A percentile compares a stretch with the other conserved stretches of the same genome.
Evolutionary conservation across 2,797 vertebrate genomes (phyloP).

Genomic region (Centroberyx gerrardi): DNA sequence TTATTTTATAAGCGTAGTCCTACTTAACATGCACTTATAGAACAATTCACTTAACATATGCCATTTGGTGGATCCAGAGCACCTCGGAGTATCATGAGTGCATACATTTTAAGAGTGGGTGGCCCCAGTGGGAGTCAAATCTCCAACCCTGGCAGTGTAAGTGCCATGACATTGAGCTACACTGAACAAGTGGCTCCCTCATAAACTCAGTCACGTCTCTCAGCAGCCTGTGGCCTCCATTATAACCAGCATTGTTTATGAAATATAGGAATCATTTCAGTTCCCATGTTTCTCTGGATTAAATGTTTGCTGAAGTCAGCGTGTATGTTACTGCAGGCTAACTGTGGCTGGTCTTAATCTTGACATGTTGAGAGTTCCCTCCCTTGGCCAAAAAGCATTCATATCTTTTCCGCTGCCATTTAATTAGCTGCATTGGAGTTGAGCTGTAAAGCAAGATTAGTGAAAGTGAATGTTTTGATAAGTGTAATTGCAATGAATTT

Average conservation of each 20-base stretch:
- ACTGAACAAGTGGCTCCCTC: not conserved
- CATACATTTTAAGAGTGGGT: not conserved
- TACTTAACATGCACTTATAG: no score
- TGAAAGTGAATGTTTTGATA: conserved; percentile 53
- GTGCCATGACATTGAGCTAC: no score
- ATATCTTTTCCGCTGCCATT: conserved; percentile 40
- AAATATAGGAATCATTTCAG: conserved; percentile 6
- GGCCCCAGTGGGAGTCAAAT: not conserved
- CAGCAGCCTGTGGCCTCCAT: not conserved
- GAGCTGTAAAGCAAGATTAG: conserved; percentile 58
- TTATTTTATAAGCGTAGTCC: no score
- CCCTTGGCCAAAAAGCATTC: conserved; percentile 38
- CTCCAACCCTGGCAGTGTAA: not conserved
- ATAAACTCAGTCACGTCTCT: not conserved
- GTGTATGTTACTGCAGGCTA: conserved; percentile 33
- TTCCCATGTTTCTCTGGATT: conserved; percentile 13
- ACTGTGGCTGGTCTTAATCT: conserved; percentile 43
- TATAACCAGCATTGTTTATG: conserved; percentile 8
- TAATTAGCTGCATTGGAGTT: conserved; percentile 54
- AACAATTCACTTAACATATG: no score
- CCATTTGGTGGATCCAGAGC: not conserved
- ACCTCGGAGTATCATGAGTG: not conserved
- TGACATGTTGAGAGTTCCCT: conserved; percentile 56
- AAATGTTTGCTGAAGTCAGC: conserved; percentile 34
- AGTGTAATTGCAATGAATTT: conserved; percentile 43